phyloP scores from a whole-genome alignment of 2,888 invertebrate species.

The Agonum fuliginosum region DNA sequence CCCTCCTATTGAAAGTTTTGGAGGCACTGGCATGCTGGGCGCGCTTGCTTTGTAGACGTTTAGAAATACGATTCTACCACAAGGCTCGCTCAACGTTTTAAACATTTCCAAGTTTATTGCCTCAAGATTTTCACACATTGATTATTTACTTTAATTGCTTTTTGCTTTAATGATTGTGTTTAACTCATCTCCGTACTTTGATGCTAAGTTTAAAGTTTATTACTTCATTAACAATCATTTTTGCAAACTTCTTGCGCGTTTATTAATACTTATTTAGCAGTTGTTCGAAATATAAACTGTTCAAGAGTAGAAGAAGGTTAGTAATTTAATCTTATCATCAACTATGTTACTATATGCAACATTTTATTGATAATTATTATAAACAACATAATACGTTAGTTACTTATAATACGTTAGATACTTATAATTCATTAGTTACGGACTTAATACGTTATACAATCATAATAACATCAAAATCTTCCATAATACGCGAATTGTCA shows the following conservation, averaged over 20 bases:
- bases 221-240: constrained; percentile 21
- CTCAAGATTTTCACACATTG: constrained; percentile 43
- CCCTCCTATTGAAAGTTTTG: no score
- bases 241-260: not conserved
- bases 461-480: no score
- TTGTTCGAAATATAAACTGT: no score
- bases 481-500: no score
- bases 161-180: constrained; percentile 35
- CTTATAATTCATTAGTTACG: no score
- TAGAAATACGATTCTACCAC: constrained; percentile 31
- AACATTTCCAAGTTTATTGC: constrained; percentile 37
- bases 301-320: no score
- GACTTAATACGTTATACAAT: no score
- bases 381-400: no score
- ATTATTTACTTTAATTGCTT: constrained; percentile 46
- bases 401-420: no score
- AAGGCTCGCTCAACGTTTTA: not conserved
- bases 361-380: no score
- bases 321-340: no score
- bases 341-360: no score
- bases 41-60: constrained; percentile 15
- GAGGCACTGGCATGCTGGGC: not conserved
- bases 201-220: constrained; percentile 9
- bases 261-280: constrained; percentile 4
- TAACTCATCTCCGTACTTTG: constrained; percentile 29